These are phyloP conservation scores for Blastomussa wellsi DNA, from an alignment of 92 coral and sea anemone genomes.

Conservation along the genomic window DNA sequence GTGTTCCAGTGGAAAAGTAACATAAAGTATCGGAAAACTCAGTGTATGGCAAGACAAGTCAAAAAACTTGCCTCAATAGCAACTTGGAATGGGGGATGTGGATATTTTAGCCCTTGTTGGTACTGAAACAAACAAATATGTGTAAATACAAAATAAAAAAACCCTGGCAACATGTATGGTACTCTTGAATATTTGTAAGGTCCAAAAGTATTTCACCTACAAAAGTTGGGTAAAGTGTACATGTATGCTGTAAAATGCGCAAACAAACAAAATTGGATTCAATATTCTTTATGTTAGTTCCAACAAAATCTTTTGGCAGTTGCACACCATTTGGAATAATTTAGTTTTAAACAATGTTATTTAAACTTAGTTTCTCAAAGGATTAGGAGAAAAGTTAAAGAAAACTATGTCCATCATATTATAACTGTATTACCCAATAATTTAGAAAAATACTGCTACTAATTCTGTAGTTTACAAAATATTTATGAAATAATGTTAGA, in stretches of 20 bases:
- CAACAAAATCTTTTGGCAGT: not conserved
- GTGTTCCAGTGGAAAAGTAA: not conserved
- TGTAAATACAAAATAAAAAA: slow-evolving; percentile 25
- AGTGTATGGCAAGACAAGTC: slow-evolving; percentile 3
- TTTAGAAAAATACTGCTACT: not conserved
- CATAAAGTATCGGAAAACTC: not conserved
- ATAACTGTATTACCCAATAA: too few relatives aligned
- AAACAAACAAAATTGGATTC: too few relatives aligned
- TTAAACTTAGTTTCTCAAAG: not conserved
- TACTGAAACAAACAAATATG: slow-evolving; percentile 45
- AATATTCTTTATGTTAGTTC: not conserved
- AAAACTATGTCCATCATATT: too few relatives aligned
- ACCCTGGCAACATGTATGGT: not conserved
- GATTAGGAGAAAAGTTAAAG: not conserved
- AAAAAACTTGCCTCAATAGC: slow-evolving; percentile 48
- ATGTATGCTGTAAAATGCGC: not conserved
- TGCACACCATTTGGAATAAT: not conserved
- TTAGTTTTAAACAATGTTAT: not conserved
- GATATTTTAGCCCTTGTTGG: slow-evolving; percentile 33
- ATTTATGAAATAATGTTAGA: not conserved
- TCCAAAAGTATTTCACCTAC: not conserved
- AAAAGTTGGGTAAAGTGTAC: too few relatives aligned
- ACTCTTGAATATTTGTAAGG: not conserved
- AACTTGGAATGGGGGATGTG: slow-evolving; percentile 38
- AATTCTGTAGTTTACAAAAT: not conserved